Conservation (phyloP, 1,140 invertebrate genomes). For the Drosophila sproati region DNA sequence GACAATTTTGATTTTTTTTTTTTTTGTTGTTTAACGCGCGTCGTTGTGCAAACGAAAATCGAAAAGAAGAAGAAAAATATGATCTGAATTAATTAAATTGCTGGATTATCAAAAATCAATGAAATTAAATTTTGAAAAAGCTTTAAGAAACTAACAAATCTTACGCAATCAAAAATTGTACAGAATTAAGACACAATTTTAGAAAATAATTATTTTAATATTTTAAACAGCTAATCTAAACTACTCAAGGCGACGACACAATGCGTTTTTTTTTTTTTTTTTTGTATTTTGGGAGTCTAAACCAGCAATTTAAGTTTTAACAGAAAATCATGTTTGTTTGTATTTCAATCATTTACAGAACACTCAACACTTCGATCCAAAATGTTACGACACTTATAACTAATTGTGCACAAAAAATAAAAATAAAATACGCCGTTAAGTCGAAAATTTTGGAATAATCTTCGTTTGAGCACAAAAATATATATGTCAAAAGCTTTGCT, state of each 20-base stretch:
- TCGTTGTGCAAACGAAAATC: conserved; percentile 69
- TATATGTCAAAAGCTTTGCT: too few relatives aligned
- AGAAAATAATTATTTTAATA: conserved; percentile 1
- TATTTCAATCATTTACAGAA: conserved; percentile 62
- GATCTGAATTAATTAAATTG: conserved; percentile 80
- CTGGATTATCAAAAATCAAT: conserved; percentile 72
- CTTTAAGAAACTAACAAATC: conserved; percentile 37
- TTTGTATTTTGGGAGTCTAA: conserved; percentile 40
- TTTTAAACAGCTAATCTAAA: conserved; percentile 29
- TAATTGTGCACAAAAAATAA: conserved; percentile 4
- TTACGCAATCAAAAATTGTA: conserved; percentile 21
- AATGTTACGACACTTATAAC: conserved; percentile 37
- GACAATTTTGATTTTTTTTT: conserved; percentile 54
- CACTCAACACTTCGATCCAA: conserved; percentile 41
- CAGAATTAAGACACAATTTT: conserved; percentile 3
- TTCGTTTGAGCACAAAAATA: too few relatives aligned
- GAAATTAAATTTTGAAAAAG: conserved; percentile 42
- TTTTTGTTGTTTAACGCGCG: conserved; percentile 51
- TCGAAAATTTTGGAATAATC: too few relatives aligned
- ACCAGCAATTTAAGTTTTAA: conserved; percentile 72
- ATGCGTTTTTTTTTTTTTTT: conserved; percentile 34
- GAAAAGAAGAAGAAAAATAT: conserved; percentile 80
- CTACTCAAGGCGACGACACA: conserved; percentile 72
- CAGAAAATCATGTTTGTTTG: conserved; percentile 12
- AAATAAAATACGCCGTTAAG: background rate